Base-by-base conservation (phyloP, 35 echinoderm and acorn worm genomes). In the Anneissia japonica region DNA sequence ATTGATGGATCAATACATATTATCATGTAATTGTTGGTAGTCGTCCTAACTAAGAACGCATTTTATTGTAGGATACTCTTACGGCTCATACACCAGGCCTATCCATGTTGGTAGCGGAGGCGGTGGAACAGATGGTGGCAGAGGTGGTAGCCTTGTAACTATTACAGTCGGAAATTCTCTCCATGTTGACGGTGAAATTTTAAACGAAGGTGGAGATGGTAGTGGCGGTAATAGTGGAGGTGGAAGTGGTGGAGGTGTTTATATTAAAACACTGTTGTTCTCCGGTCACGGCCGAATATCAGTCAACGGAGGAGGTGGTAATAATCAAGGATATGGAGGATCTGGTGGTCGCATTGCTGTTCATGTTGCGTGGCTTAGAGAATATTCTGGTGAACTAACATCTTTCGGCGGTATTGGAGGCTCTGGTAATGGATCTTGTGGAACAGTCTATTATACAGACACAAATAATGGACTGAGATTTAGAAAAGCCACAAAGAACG, bases 391-490 rank as follows among this genome's bases (percentile, higher is more conserved):
- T 32, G 86, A 72, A 6, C 81, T 89, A 33, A 72, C 9, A 17
- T 83, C 90, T 0, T 87, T 83, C 10, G 93, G 93, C 38, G 93
- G 93, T 3, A 39, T 89, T 30, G 90, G 86, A 26, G 86, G 85
- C 6, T 38, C 73, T 14, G 35, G n/a, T 45, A 56, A 85, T 23
- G 28, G 30, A 73, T 90, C 93, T 35, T 83, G 82, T 83, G 93
- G 93, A 38, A 96, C 93, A 17, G 82, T 92, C 9, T 96, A 96
- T 43, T 96, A 96, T 83, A 96, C 93, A 7, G 93, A 96, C 55
- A 96, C 93, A 13, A 96, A 96, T 73, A 76, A 86, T 72, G 93
- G 93, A 12, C 38, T 96, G 64, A 72, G 75, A 19, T 91, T 88
- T 79, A 83, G 93, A n/a, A 89, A 83, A 74, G 93, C 83, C 9